Evolutionary conservation across 2,113 vertebrate genomes (phyloP).

Genomic region (Microcebus lehilahytsara): DNA sequence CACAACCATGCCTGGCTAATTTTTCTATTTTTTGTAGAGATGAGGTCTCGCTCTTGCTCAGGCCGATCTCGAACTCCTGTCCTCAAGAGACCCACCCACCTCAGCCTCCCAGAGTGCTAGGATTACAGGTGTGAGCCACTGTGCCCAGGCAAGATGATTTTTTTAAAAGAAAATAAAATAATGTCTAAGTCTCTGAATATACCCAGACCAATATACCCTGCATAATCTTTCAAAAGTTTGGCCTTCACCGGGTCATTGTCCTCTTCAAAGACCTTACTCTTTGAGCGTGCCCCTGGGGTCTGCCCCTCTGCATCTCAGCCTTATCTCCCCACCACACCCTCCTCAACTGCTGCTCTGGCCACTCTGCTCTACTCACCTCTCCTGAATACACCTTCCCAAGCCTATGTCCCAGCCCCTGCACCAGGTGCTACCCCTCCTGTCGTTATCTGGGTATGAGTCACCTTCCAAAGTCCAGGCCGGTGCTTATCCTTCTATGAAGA

Average conservation of each 20-base stretch:
- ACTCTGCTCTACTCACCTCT: background rate
- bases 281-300: background rate
- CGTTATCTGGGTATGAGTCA: background rate
- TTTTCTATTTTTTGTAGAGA: background rate
- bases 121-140: background rate
- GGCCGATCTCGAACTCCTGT: background rate
- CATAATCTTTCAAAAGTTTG: background rate
- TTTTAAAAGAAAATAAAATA: background rate
- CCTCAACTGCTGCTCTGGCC: background rate
- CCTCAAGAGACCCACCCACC: background rate
- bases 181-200: background rate
- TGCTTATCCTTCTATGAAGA: accelerated
- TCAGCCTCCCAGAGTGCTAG: background rate
- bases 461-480: background rate
- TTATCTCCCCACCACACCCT: background rate
- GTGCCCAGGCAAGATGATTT: background rate
- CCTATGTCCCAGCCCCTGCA: background rate
- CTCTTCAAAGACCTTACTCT: background rate
- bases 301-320: background rate
- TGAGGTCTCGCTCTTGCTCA: background rate
- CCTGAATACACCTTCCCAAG: background rate
- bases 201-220: background rate
- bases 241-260: background rate
- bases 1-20: too few species aligned
- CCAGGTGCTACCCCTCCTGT: background rate